Evolutionary conservation across 2,888 invertebrate species (phyloP).

Genomic region (Polietes domitor): DNA sequence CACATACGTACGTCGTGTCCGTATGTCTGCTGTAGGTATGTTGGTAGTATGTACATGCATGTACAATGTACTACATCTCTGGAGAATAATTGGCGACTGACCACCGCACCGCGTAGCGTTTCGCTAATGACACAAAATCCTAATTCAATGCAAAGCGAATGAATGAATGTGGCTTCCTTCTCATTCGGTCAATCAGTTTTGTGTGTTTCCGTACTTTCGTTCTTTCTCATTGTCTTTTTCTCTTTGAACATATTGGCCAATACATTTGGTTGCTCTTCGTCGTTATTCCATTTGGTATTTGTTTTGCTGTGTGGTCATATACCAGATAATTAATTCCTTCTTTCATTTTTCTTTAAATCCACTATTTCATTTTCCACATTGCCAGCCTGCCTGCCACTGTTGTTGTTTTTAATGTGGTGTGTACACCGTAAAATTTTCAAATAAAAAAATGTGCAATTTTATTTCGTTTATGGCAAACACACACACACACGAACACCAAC

Average conservation of each 20-base stretch:
- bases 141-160: slow-evolving; percentile 43
- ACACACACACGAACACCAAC: not conserved
- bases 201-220: not conserved
- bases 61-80: slow-evolving; percentile 12
- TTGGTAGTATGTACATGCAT: not conserved
- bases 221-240: not conserved
- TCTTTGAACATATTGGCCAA: not conserved
- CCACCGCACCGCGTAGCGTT: slow-evolving; percentile 15
- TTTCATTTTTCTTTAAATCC: not conserved
- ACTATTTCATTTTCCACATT: slow-evolving; percentile 20
- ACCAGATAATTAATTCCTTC: not conserved
- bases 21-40: not conserved
- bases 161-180: slow-evolving; percentile 52
- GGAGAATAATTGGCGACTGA: not conserved
- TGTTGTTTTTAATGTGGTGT: not conserved
- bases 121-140: slow-evolving; percentile 52
- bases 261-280: not conserved
- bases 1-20: not conserved
- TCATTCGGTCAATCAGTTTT: not conserved
- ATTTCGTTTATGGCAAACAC: not conserved
- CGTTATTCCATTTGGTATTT: not conserved
- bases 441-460: not conserved
- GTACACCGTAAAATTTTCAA: no score
- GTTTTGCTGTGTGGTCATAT: not conserved
- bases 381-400: no score